phyloP scores from a whole-genome alignment of 2,888 invertebrate species.

The Lasioglossum malachurum region DNA sequence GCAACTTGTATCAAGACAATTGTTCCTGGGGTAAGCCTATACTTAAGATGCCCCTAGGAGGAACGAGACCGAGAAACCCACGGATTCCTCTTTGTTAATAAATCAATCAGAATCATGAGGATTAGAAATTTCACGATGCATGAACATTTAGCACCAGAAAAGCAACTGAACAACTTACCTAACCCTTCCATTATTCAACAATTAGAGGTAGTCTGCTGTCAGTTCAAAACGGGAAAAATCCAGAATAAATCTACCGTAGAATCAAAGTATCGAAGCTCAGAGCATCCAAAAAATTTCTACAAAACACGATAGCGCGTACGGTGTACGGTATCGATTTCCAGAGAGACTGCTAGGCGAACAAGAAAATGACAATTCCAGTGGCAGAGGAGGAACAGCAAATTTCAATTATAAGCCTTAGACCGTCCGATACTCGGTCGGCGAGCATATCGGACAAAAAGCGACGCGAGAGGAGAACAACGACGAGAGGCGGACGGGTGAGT shows the following conservation, averaged over 20 bases:
- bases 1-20: neutral
- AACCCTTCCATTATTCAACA: neutral
- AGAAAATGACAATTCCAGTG: slow-evolving; percentile 8
- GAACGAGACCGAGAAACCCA: neutral
- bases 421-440: slow-evolving; percentile 7
- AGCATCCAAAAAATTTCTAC: neutral
- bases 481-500: slow-evolving; percentile 8
- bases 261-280: neutral
- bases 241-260: neutral
- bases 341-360: neutral
- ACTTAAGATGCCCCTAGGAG: neutral
- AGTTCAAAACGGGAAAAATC: neutral
- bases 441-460: slow-evolving; percentile 32
- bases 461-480: slow-evolving; percentile 40
- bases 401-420: slow-evolving; percentile 26
- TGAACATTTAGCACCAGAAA: too few relatives aligned
- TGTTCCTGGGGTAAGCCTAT: neutral
- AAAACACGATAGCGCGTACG: neutral
- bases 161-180: neutral
- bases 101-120: too few relatives aligned
- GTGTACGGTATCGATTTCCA: neutral
- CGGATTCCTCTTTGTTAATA: neutral
- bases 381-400: slow-evolving; percentile 23
- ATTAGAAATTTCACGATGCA: too few relatives aligned
- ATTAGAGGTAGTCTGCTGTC: neutral